These are phyloP conservation scores for Drosophila insularis DNA, from an alignment of 1,140 invertebrate species.

Conservation along the genomic window DNA sequence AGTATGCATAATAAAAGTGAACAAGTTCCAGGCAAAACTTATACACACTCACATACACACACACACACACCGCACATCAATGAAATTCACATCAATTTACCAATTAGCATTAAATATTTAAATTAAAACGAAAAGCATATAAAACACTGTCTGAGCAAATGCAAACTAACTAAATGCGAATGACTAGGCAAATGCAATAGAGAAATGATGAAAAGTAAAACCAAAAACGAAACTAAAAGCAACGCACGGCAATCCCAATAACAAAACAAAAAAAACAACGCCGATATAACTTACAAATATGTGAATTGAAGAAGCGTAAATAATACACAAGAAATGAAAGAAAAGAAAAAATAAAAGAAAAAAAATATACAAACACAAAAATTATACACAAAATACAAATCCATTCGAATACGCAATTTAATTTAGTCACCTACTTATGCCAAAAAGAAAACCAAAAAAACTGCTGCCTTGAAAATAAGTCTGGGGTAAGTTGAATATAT, in stretches of 20 bases:
- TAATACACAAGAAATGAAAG: conserved; percentile 50
- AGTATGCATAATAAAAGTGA: conserved; percentile 32
- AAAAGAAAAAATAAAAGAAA: conserved; percentile 47
- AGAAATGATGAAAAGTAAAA: conserved; percentile 40
- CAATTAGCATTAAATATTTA: conserved; percentile 68
- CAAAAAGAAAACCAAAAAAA: not conserved
- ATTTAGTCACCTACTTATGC: conserved; percentile 32
- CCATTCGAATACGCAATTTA: conserved; percentile 40
- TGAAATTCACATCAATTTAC: conserved; percentile 68
- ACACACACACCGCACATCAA: conserved; percentile 50
- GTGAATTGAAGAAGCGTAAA: conserved; percentile 67
- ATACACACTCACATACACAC: conserved; percentile 18
- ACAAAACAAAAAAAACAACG: conserved; percentile 8
- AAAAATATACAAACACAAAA: conserved; percentile 30
- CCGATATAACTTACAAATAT: conserved; percentile 59
- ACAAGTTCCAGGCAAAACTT: conserved; percentile 69
- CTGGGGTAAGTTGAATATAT: not conserved
- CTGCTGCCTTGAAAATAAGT: not conserved
- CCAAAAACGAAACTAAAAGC: conserved; percentile 36
- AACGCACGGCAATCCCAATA: conserved; percentile 48
- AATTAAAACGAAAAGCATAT: conserved; percentile 24
- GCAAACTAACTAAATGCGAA: conserved; percentile 70
- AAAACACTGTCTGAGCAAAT: conserved; percentile 69
- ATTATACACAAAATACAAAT: conserved; percentile 26
- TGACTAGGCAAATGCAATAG: conserved; percentile 46